Percentiles rank a stretch among this genome's conserved stretches.
Conservation (phyloP, 2,888 invertebrate genomes). For the Dicyrtomina minuta region DNA sequence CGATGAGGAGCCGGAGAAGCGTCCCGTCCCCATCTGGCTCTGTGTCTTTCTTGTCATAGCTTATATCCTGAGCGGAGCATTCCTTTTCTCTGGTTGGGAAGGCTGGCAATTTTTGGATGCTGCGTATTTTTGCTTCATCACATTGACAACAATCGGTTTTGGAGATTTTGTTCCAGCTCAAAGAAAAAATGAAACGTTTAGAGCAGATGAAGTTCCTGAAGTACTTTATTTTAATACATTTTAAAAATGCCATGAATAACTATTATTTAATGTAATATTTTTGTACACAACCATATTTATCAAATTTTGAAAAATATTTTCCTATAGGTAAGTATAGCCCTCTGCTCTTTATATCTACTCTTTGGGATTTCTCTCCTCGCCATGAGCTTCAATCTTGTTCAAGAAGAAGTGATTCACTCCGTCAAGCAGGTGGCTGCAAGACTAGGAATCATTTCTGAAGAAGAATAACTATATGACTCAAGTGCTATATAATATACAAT, state of each 20-base stretch:
- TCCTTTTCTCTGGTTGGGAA: slow-evolving; percentile 45
- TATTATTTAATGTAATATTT: not conserved
- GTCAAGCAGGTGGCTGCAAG: slow-evolving; percentile 78
- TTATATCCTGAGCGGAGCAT: slow-evolving; percentile 42
- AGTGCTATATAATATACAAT: not conserved
- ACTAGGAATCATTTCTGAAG: slow-evolving; percentile 82
- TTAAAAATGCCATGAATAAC: no score
- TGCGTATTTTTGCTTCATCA: slow-evolving; percentile 92
- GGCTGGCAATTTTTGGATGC: slow-evolving; percentile 69
- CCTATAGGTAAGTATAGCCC: slow-evolving; percentile 65
- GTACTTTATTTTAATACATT: not conserved
- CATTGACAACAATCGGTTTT: slow-evolving; percentile 72
- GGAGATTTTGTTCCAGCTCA: slow-evolving; percentile 46
- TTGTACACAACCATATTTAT: not conserved
- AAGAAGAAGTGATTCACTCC: slow-evolving; percentile 87
- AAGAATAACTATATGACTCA: slow-evolving; percentile 56
- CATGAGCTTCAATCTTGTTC: slow-evolving; percentile 95
- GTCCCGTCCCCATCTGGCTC: slow-evolving; percentile 49
- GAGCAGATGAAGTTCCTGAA: slow-evolving; percentile 34
- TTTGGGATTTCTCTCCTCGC: slow-evolving; percentile 92
- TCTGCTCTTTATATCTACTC: slow-evolving; percentile 86
- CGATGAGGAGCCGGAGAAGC: slow-evolving; percentile 47
- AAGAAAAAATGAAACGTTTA: slow-evolving; percentile 35
- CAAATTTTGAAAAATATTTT: not conserved
- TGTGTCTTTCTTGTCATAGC: slow-evolving; percentile 41